Base-by-base conservation (phyloP, 2,888 invertebrate genomes). In the Ctenicera cuprea region DNA sequence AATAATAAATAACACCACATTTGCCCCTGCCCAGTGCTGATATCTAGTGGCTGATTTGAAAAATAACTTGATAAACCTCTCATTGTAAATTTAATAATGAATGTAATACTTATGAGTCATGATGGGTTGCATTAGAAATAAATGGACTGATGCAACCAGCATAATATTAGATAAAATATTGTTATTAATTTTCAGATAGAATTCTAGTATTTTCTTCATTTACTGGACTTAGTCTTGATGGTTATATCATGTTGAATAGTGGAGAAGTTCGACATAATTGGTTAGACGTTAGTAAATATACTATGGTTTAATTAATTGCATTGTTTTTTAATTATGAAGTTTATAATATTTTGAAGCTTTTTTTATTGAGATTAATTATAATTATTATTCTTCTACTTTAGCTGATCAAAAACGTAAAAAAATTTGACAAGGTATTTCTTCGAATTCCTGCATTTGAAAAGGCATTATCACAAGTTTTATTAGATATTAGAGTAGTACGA, bases 241-340 rank as follows among this genome's bases (percentile, higher is more conserved):
- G 98, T 0, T 94, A 96, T 82, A 92, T 98, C 8, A 94, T 95
- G 89, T 90, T 98, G 0, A 97, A 94, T 84, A 97, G 95, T 79
- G 97, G 96, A 41, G 97, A 98, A 90, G 97, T 98, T 41, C 89
- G 97, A 73, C 93, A 95, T 83, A 96, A 96, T 87, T 98, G 98
- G 98, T 88, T 97, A 72, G 96, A 96, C 87, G 95, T 96, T 88
- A 91, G 92, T 88, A 68, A 69, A 30, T 59, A 50, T 64, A 20
- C 3, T 8, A 8, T 48, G 1, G 3, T 3, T 45, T 11, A 48
- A 14, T 66, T 50, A 65, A 71, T 59, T n/a, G 7, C 30, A n/a
- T 8, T 7, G n/a, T 48, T 48, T 3, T 2, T 14, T 33, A 9
- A 33, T 33, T 33, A 5, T 26, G 9, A 16, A 38, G 7, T 4